These are phyloP conservation scores for Scophthalmus maximus DNA, from an alignment of 2,113 vertebrate species.

Conservation along the genomic window DNA sequence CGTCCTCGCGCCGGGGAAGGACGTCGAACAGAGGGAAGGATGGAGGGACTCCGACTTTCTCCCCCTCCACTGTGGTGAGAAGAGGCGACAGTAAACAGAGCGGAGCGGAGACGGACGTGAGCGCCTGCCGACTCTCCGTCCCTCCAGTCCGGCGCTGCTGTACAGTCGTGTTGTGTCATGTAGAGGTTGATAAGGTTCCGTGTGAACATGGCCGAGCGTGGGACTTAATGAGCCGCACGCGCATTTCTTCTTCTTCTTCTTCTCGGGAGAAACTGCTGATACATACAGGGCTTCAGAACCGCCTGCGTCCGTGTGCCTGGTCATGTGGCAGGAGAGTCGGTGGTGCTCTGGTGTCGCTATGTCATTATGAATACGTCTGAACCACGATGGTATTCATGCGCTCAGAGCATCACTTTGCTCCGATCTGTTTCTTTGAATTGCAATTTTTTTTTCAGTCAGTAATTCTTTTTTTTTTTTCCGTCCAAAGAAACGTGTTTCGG, in stretches of 20 bases:
- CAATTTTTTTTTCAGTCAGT: neutral
- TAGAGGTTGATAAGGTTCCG: conserved; percentile 68
- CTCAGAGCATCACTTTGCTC: neutral
- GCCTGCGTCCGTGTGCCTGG: conserved; percentile 43
- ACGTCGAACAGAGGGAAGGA: conserved; percentile 32
- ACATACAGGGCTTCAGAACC: conserved; percentile 37
- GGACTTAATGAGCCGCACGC: conserved; percentile 66
- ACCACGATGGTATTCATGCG: too few species aligned
- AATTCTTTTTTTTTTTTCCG: neutral
- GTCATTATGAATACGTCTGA: conserved; percentile 7
- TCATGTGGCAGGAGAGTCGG: conserved; percentile 35
- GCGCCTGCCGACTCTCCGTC: conserved; percentile 10
- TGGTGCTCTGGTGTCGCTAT: conserved; percentile 17
- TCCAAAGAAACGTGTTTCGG: too few species aligned
- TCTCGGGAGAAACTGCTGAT: conserved; percentile 58
- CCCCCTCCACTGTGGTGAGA: conserved; percentile 9
- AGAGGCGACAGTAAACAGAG: conserved; percentile 33
- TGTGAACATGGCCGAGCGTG: conserved; percentile 65
- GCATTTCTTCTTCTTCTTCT: too few species aligned
- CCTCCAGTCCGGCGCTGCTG: conserved; percentile 43
- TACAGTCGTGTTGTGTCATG: conserved; percentile 64
- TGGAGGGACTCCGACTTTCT: conserved; percentile 20
- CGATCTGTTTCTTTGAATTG: neutral
- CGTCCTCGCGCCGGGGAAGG: neutral
- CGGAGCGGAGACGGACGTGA: conserved; percentile 18